Evolutionary conservation across 1,140 invertebrate genomes (phyloP).

Genomic region (Trachymyrmex septentrionalis): DNA sequence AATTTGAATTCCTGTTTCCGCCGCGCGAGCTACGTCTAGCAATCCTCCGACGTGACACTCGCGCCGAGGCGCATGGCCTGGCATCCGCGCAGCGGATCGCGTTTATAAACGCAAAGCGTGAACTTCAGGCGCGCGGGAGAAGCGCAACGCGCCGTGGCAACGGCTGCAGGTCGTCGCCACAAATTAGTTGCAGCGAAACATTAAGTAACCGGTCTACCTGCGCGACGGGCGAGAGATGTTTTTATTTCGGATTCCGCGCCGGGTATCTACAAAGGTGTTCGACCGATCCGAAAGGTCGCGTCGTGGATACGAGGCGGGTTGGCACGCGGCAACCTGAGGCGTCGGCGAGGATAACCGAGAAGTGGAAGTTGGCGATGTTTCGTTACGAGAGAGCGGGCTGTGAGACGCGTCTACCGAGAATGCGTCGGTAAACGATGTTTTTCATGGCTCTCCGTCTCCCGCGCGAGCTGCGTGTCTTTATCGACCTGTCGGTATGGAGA

Average conservation of each 20-base stretch:
- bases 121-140: not conserved
- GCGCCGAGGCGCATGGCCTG: not conserved
- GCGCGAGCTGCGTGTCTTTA: not conserved
- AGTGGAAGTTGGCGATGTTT: too few species aligned
- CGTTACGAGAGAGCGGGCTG: too few species aligned
- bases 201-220: not conserved
- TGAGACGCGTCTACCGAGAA: not conserved
- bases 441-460: not conserved
- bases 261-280: too few species aligned
- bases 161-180: not conserved
- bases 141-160: too few species aligned
- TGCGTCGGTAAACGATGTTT: conserved; percentile 1
- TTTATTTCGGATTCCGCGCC: not conserved
- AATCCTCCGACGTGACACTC: not conserved
- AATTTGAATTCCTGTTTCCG: not conserved
- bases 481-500: not conserved
- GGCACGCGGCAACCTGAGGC: too few species aligned
- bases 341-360: too few species aligned
- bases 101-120: not conserved
- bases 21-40: not conserved
- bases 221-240: not conserved
- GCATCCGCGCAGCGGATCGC: not conserved
- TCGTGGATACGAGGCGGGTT: too few species aligned
- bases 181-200: not conserved
- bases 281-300: too few species aligned